These are phyloP conservation scores for Camptogramma bilineatum DNA, from an alignment of 2,888 invertebrate species.

Conservation along the genomic window DNA sequence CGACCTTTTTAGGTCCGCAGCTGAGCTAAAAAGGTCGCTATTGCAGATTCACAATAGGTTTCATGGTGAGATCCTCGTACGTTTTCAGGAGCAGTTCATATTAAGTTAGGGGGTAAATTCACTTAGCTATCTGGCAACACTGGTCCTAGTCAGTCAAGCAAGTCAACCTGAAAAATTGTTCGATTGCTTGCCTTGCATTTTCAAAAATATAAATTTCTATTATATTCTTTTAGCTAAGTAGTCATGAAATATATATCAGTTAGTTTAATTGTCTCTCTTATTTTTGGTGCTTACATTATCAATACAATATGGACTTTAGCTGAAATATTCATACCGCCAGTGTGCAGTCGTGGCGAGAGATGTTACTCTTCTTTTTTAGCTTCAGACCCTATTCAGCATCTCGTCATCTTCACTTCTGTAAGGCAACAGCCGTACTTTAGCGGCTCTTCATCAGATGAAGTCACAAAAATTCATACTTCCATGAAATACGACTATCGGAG, in stretches of 20 bases:
- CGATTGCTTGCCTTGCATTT: not conserved
- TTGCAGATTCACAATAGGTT: too few relatives aligned
- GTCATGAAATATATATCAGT: conserved; percentile 85
- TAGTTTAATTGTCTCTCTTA: conserved; percentile 86
- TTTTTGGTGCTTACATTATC: conserved; percentile 89
- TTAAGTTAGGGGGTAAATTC: too few relatives aligned
- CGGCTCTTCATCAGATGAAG: conserved; percentile 71
- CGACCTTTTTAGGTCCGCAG: too few relatives aligned
- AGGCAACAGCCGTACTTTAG: conserved; percentile 83
- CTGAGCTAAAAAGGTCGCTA: too few relatives aligned
- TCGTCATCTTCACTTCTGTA: conserved; percentile 89
- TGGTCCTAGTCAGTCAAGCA: too few relatives aligned
- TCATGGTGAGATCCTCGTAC: too few relatives aligned
- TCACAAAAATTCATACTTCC: conserved; percentile 86
- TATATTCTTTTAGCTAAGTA: not conserved
- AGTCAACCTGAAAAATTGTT: not conserved
- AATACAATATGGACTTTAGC: conserved; percentile 92
- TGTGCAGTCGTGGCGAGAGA: conserved; percentile 86
- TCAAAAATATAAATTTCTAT: not conserved
- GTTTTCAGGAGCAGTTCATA: too few relatives aligned
- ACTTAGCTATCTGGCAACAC: too few relatives aligned
- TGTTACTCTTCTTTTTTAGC: conserved; percentile 90
- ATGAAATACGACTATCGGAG: conserved; percentile 88
- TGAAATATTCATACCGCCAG: conserved; percentile 89
- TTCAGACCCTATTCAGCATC: conserved; percentile 88